Percentiles rank a stretch among this genome's conserved stretches.
Evolutionary conservation across 2,113 vertebrate genomes (phyloP).

Genomic region (Tricholaema leucomelas): DNA sequence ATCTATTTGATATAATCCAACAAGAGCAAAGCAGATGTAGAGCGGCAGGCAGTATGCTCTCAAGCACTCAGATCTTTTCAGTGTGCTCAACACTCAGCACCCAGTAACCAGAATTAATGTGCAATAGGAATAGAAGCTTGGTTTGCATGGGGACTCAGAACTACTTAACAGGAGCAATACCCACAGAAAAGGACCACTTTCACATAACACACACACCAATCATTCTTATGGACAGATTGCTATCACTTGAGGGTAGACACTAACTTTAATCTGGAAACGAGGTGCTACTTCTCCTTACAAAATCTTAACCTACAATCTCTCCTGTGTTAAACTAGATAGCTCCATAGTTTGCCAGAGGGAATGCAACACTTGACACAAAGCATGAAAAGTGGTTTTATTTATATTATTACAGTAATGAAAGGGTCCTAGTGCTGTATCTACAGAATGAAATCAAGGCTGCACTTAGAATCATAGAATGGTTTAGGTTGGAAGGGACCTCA

Average conservation of each 20-base stretch:
- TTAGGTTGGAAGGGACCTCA: too few species aligned
- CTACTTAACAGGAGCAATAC: neutral
- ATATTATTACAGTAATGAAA: neutral
- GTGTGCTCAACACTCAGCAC: neutral
- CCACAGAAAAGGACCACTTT: neutral
- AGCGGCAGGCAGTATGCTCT: neutral
- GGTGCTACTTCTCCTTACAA: neutral
- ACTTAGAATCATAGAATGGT: neutral
- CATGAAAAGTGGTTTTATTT: neutral
- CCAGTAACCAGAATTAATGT: neutral
- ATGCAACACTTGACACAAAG: neutral
- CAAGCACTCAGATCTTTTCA: neutral
- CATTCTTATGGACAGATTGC: neutral
- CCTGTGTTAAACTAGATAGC: neutral
- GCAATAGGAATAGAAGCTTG: neutral
- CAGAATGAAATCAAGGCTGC: neutral
- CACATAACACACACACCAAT: neutral
- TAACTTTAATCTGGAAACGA: neutral
- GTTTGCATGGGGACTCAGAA: neutral
- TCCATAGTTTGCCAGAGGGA: neutral
- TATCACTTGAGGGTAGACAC: neutral
- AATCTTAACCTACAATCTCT: neutral
- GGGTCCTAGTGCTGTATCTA: neutral
- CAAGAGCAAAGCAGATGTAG: neutral
- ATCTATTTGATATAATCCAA: neutral